Evolutionary conservation across 2,888 invertebrate species (phyloP).

Genomic region (Sceliomorpha sp.): DNA sequence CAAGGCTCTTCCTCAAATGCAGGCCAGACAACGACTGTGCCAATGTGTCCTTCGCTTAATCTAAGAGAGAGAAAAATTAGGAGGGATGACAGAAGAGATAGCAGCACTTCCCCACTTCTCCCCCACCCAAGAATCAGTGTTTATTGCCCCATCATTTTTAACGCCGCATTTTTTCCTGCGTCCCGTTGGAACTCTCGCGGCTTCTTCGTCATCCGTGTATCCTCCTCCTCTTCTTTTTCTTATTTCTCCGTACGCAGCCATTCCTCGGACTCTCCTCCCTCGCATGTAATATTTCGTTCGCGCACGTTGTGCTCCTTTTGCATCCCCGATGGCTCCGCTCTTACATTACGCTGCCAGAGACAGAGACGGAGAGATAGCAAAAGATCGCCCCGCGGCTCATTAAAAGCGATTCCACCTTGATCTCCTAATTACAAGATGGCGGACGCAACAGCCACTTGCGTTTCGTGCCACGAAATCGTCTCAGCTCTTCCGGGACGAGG

Average conservation of each 20-base stretch:
- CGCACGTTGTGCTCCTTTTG: constrained; percentile 58
- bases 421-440: constrained; percentile 79
- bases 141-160: no score
- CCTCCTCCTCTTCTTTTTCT: neutral
- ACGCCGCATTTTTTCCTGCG: no score
- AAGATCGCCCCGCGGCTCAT: constrained; percentile 70
- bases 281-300: constrained; percentile 68
- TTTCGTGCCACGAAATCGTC: neutral
- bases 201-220: constrained; percentile 16
- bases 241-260: neutral
- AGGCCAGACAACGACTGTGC: no score
- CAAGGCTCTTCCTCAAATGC: no score
- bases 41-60: no score
- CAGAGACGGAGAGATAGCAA: no score
- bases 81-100: no score
- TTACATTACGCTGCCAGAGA: constrained; percentile 54
- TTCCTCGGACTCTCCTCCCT: constrained; percentile 21
- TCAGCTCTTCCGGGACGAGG: neutral
- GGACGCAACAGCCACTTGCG: constrained; percentile 41
- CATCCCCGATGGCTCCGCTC: constrained; percentile 53
- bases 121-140: no score
- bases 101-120: no score
- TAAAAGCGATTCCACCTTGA: constrained; percentile 75
- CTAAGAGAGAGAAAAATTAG: no score
- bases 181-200: no score